Evolutionary conservation across 2,797 vertebrate genomes (phyloP), one percentile per base, ranked within the genome.

Genomic region (Mormyrus proboscirostris): DNA sequence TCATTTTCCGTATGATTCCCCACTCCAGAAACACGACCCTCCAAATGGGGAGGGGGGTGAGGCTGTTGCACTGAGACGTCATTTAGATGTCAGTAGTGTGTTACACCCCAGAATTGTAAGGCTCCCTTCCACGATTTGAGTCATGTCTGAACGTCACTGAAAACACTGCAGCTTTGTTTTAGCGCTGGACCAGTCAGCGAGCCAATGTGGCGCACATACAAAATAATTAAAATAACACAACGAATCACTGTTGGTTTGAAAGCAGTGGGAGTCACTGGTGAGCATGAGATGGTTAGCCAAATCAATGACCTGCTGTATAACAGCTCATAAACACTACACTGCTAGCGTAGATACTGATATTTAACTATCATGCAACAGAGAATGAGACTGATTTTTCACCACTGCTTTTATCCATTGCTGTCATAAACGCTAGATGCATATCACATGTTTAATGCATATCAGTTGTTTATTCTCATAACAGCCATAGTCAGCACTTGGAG

Each of bases 151-250:
- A 55, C 25, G 49, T 55, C 90, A 79, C 62, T 19, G 85, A 88
- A 91, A 90, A 88, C 50, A 76, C 89, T 88, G 47, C 50, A 7
- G 16, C 88, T 84, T 83, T 89, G 76, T 89, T 53, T 22, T 59
- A 59, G 38, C 6, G 12, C 19, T 25, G 50, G n/a, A 2, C 6
- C 8, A n/a, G 85, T 90, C 85, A 87, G 86, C 47, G 53, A 65
- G 87, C 88, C 49, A 88, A 89, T 90, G 85, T 82, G 90, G 59
- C 86, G 22, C 88, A 90, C 50, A 44, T 89, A 86, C 29, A 90
- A 90, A 90, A 47, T 4, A 76, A 49, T 65, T 90, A 89, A 89
- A 33, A 90, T 57, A 90, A 90, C 87, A 90, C 88, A 84, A 85
- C 82, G 88, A 88, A 51, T 55, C 41, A 51, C n/a, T 84, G 82